These are phyloP conservation scores for Pelobates fuscus DNA, from an alignment of 2,113 vertebrate species.

Conservation along the genomic window DNA sequence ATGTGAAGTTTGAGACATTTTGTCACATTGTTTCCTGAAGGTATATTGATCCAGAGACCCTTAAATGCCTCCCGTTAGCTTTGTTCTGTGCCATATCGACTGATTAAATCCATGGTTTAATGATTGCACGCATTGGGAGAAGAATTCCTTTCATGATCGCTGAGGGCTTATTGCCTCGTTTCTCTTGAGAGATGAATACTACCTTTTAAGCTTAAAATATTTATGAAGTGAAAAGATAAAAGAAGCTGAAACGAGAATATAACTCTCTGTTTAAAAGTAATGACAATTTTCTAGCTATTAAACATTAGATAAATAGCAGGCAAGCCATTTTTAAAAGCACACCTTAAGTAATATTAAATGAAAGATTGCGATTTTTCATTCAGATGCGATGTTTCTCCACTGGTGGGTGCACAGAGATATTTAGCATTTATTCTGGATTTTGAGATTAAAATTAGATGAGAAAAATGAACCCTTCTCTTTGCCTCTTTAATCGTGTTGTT, in stretches of 20 bases:
- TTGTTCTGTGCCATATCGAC: conserved; percentile 39
- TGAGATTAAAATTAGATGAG: too few species aligned
- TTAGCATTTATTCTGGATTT: too few species aligned
- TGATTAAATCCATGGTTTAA: conserved; percentile 43
- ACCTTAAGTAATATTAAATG: conserved; percentile 11
- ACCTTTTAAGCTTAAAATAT: conserved; percentile 47
- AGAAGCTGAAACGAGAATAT: conserved; percentile 16
- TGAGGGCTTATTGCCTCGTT: conserved; percentile 32
- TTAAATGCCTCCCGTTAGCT: conserved; percentile 18
- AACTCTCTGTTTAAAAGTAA: conserved; percentile 36
- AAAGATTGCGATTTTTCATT: conserved; percentile 17
- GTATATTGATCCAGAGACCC: conserved; percentile 29
- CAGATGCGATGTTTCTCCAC: background rate
- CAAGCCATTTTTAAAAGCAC: conserved; percentile 6
- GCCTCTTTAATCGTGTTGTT: too few species aligned
- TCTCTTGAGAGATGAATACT: conserved; percentile 44
- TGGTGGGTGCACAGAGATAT: background rate
- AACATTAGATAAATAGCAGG: conserved; percentile 27
- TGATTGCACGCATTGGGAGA: conserved; percentile 23
- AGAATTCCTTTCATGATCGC: conserved; percentile 20
- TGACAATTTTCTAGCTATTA: conserved; percentile 40
- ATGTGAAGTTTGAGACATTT: background rate
- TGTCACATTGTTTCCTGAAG: conserved; percentile 12
- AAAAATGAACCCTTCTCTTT: too few species aligned
- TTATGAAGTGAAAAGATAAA: conserved; percentile 46